Conservation (phyloP, 2,113 vertebrate genomes). For the Sialia sialis region DNA sequence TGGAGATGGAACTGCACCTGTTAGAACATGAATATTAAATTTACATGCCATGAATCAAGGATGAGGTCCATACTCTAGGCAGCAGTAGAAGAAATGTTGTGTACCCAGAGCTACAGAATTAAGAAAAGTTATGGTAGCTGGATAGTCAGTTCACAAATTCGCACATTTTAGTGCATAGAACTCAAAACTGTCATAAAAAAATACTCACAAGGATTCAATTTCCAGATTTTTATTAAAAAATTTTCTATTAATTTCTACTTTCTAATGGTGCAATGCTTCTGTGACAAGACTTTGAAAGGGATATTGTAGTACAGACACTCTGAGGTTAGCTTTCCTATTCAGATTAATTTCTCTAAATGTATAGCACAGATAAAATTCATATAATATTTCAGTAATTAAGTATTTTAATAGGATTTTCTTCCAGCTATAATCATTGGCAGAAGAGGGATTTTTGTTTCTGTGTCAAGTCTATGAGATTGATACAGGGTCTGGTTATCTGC, state of each 20-base stretch:
- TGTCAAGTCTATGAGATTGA: neutral
- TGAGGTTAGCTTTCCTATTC: neutral
- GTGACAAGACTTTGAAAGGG: neutral
- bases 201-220: rapidly evolving
- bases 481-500: neutral
- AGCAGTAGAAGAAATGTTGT: neutral
- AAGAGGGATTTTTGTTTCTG: neutral
- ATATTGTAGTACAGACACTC: neutral
- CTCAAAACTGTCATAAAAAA: neutral
- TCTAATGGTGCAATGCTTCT: neutral
- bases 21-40: neutral
- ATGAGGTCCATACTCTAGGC: neutral
- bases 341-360: neutral
- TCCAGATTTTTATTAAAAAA: neutral
- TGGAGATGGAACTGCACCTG: neutral
- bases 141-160: neutral
- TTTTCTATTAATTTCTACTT: neutral
- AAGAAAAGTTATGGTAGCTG: neutral
- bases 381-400: neutral
- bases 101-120: neutral
- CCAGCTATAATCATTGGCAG: neutral
- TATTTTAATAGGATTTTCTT: neutral
- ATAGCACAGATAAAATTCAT: neutral
- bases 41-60: neutral
- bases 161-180: neutral